Percentiles rank a stretch among this genome's conserved stretches.
Conservation (phyloP, 2,113 vertebrate species). For the Ptilorrhoa leucosticta region DNA sequence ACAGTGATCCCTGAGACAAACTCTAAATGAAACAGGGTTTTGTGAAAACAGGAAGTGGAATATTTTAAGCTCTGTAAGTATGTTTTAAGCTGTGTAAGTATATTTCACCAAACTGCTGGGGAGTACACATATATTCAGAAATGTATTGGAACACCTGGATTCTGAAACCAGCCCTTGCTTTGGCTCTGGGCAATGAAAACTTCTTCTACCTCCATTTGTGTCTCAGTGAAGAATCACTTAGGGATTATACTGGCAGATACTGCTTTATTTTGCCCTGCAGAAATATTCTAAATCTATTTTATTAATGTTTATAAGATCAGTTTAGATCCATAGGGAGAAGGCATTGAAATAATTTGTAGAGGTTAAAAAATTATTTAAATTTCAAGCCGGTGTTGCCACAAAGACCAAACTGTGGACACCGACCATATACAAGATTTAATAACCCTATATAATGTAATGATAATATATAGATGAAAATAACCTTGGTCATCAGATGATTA, state of each 20-base stretch:
- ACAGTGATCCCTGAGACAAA: background rate
- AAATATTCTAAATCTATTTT: background rate
- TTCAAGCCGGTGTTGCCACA: background rate
- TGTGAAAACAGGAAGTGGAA: slow-evolving; percentile 22
- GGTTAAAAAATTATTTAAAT: background rate
- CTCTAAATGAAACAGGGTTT: background rate
- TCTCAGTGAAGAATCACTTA: background rate
- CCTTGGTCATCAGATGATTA: background rate
- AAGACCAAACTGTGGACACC: background rate
- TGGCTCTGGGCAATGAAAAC: background rate
- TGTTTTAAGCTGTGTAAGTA: background rate
- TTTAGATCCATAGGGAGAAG: background rate
- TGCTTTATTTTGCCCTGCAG: background rate
- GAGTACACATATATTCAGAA: background rate
- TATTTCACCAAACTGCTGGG: background rate
- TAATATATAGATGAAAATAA: background rate
- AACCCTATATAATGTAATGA: background rate
- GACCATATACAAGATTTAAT: background rate
- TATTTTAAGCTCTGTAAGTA: background rate
- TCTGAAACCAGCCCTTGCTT: background rate
- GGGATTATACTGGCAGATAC: background rate
- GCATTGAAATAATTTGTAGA: background rate
- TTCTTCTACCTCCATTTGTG: background rate
- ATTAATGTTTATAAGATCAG: background rate
- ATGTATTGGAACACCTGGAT: background rate